Percentiles rank a stretch among this genome's conserved stretches.
Conservation (phyloP, 2,888 invertebrate genomes). For the Dysmachus trigonus region DNA sequence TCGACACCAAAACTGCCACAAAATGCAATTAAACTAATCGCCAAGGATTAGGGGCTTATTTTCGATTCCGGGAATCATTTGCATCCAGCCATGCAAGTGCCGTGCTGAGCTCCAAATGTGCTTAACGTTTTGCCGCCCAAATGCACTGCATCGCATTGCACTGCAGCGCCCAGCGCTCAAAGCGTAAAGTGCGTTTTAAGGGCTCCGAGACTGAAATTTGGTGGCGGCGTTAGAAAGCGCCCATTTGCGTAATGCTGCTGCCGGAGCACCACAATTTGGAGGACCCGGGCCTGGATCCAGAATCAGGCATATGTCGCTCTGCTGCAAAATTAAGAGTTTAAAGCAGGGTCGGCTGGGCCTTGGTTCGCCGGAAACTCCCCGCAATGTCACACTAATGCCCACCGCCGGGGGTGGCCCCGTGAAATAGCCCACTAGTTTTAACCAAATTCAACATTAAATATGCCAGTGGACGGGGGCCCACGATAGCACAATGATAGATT, state of each 20-base stretch:
- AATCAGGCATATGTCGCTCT: not conserved
- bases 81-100: slow-evolving; percentile 16
- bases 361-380: not conserved
- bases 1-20: slow-evolving; percentile 54
- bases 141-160: not conserved
- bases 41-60: slow-evolving; percentile 48
- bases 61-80: slow-evolving; percentile 36
- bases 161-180: not conserved
- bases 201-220: slow-evolving; percentile 7
- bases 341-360: not conserved
- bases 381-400: not conserved
- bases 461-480: not conserved
- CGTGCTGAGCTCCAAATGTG: slow-evolving; percentile 33
- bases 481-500: not conserved
- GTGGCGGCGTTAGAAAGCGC: slow-evolving; percentile 7
- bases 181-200: slow-evolving; percentile 31
- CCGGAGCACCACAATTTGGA: not conserved
- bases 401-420: not conserved
- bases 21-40: slow-evolving; percentile 65
- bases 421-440: not conserved
- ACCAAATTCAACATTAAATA: not conserved
- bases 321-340: not conserved
- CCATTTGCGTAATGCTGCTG: not conserved
- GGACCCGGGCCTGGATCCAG: not conserved
- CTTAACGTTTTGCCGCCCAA: slow-evolving; percentile 11